Evolutionary conservation across 1,140 invertebrate genomes (phyloP), one percentile per base, ranked within the genome.

Genomic region (Paracyclopina nana): DNA sequence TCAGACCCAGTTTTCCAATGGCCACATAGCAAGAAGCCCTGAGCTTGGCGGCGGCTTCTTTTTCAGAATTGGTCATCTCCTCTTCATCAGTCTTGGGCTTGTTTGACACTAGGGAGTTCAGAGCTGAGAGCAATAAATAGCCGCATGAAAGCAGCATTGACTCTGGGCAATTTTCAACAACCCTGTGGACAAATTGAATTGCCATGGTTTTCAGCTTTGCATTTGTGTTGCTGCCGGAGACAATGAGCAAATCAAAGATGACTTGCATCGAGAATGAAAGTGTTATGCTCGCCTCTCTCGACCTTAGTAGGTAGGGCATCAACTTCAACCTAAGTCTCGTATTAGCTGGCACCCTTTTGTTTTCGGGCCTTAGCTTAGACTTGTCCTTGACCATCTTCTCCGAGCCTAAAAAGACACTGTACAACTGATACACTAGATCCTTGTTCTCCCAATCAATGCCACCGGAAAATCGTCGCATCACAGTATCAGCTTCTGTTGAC

Each of bases 161-260:
- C 11, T 43, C 22, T 6, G 50, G 30, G n/a, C 53, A 84, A 80
- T 77, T 74, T 57, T 74, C 73, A 30, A 85, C 76, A 18, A 90
- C 74, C 58, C 83, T 79, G 46, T 78, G 70, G 38, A 81, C 73
- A 68, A 86, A 86, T 62, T 82, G 78, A 1, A 91, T 66, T 24
- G 82, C 79, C 59, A 82, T 67, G 20, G 72, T 73, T 57, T 84
- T 82, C 34, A 90, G 71, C 56, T 82, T 79, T 1, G 75, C 68
- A 67, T 86, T 85, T 1, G 82, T 82, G 59, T 82, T 79, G n/a
- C 38, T 25, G 4, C 24, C 29, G 9, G 68, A 72, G 43, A 82
- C 83, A 68, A 81, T 87, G 6, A 91, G 64, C 30, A 82, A 80
- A 57, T 87, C 82, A 67, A 87, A 90, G 53, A 88, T 75, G 16